Conservation (phyloP, 2,113 vertebrate genomes). For the Crypturellus undulatus region DNA sequence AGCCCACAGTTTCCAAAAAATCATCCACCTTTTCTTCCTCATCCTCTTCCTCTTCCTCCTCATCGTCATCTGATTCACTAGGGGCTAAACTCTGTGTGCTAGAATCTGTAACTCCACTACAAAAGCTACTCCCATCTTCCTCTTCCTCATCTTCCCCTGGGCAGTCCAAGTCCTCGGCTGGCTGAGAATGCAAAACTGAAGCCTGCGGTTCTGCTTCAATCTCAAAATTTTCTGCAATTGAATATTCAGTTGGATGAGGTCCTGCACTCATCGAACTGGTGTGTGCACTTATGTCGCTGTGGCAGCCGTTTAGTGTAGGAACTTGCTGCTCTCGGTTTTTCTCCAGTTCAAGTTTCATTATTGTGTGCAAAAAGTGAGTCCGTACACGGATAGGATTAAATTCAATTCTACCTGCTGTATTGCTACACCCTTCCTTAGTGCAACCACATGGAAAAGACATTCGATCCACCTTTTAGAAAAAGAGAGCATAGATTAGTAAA, state of each 20-base stretch:
- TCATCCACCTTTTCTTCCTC: conserved; percentile 86
- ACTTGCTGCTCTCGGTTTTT: conserved; percentile 94
- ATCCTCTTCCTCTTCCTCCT: conserved; percentile 84
- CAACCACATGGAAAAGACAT: conserved; percentile 99
- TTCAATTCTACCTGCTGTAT: conserved; percentile 95
- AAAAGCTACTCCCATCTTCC: conserved; percentile 95
- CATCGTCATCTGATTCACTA: conserved; percentile 94
- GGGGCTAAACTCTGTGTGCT: conserved; percentile 96
- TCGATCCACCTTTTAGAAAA: conserved; percentile 90
- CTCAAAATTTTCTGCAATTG: conserved; percentile 86
- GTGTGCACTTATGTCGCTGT: conserved; percentile 81
- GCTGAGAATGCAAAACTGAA: conserved; percentile 88
- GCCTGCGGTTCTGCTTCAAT: conserved; percentile 85
- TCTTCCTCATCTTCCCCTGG: conserved; percentile 91
- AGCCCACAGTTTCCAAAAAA: conserved; percentile 80
- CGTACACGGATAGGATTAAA: conserved; percentile 99
- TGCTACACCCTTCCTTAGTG: conserved; percentile 97
- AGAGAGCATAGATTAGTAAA: conserved; percentile 71
- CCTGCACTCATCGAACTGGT: conserved; percentile 82
- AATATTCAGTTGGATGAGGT: conserved; percentile 88
- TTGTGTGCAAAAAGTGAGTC: conserved; percentile 99
- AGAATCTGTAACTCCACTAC: conserved; percentile 94
- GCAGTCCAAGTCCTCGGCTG: conserved; percentile 88
- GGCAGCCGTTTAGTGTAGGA: conserved; percentile 87
- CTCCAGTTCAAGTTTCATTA: conserved; percentile 98